These are phyloP conservation scores for Synanthedon myopaeformis DNA, from an alignment of 2,888 invertebrate species.

Conservation along the genomic window DNA sequence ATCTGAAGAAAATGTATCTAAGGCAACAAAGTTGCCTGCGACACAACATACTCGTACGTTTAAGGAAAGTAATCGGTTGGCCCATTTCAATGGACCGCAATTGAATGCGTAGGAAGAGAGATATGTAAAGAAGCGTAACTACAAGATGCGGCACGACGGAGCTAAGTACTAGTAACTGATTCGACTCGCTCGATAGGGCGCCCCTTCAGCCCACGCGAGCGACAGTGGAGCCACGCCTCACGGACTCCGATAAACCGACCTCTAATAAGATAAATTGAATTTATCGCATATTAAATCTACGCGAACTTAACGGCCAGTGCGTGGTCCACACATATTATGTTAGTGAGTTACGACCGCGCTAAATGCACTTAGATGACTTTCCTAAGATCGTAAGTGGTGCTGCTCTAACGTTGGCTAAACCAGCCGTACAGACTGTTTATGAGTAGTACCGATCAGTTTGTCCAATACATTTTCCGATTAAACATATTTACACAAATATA, in stretches of 20 bases:
- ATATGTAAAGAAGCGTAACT: conserved; percentile 21
- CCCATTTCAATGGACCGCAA: conserved; percentile 5
- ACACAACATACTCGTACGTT: neutral
- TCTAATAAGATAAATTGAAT: conserved; percentile 45
- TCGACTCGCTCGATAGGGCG: conserved; percentile 10
- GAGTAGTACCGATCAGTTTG: neutral
- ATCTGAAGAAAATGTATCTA: neutral
- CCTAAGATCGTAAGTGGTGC: conserved; percentile 11
- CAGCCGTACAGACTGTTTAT: neutral
- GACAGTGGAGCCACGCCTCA: conserved; percentile 15
- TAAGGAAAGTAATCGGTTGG: neutral
- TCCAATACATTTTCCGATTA: neutral
- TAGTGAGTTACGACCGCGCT: conserved; percentile 23
- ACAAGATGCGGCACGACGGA: conserved; percentile 1
- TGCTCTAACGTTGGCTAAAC: neutral
- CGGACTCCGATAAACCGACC: conserved; percentile 23
- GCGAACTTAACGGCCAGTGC: conserved; percentile 27
- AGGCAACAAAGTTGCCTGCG: neutral
- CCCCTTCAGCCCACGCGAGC: conserved; percentile 27
- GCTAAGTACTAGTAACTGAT: conserved; percentile 7
- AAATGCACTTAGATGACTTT: conserved; percentile 22
- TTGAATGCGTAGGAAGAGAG: conserved; percentile 22
- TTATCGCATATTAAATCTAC: conserved; percentile 43
- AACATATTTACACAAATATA: no score
- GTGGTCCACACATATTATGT: conserved; percentile 30